Base-by-base conservation (phyloP, 2,888 invertebrate genomes). In the Labia minor region DNA sequence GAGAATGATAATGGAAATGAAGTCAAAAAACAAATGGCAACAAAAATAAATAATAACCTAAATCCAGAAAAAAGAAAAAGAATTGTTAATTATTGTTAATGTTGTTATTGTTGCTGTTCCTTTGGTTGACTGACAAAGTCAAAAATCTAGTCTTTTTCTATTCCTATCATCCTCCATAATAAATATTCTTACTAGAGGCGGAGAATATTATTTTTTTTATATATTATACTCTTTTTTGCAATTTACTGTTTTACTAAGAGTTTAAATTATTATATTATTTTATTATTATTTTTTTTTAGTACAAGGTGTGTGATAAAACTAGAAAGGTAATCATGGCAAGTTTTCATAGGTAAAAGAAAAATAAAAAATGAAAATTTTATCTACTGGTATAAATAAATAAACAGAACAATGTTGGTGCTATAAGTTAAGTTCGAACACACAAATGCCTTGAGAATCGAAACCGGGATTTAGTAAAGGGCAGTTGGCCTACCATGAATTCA, bases 261-360 rank as follows among this genome's bases (percentile, higher is more conserved):
- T 49, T 49, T n/a, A 49, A 49, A 4, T 49, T 49, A 8, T 49
- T 49, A 16, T 49, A n/a, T n/a, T n/a, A n/a, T n/a, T n/a, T n/a
- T n/a, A n/a, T n/a, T n/a, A n/a, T n/a, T n/a, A n/a, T n/a, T n/a
- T n/a, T n/a, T n/a, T n/a, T n/a, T n/a, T n/a, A n/a, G n/a, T n/a
- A n/a, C n/a, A 49, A 49, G 49, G 49, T 49, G 49, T n/a, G n/a
- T 49, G 49, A 49, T 49, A 49, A 49, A 49, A n/a, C n/a, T 49
- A 49, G 3, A 14, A 49, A 49, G 49, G 49, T 3, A 49, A 49
- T 49, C 49, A 49, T 49, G 49, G 49, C 49, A 49, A 49, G 49
- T 16, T 49, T n/a, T 49, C 49, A 49, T 49, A 49, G 49, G 14
- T 11, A 49, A 49, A 49, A 8, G 11, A 33, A 33, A 11, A 33